phyloP scores from a whole-genome alignment of 2,113 vertebrate species.

The Clinocottus analis region DNA sequence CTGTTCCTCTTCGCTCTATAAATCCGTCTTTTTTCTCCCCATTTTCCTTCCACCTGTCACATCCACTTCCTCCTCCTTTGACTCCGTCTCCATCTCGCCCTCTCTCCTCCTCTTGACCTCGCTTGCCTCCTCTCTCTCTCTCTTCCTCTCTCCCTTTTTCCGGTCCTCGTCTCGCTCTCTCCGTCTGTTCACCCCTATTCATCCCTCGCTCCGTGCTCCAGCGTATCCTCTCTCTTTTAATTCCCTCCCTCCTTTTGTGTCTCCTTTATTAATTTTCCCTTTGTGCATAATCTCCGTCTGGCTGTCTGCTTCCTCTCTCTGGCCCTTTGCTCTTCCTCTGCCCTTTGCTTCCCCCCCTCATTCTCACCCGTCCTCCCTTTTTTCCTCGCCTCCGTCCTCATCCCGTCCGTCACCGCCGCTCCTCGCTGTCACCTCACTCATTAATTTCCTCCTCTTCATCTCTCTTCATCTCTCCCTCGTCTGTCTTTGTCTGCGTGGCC shows the following conservation, averaged over 20 bases:
- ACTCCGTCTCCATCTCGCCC: constrained; percentile 17
- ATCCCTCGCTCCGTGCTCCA: neutral
- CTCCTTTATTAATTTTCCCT: constrained; percentile 37
- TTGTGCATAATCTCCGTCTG: constrained; percentile 32
- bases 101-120: constrained; percentile 1
- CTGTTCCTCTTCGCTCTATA: constrained; percentile 51
- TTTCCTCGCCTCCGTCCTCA: constrained; percentile 11
- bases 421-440: constrained; percentile 23
- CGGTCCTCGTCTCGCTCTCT: neutral
- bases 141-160: neutral
- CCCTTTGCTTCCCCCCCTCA: neutral
- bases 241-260: neutral
- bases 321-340: constrained; percentile 8
- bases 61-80: constrained; percentile 28
- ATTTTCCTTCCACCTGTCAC: constrained; percentile 58
- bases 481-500: constrained; percentile 18
- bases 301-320: constrained; percentile 11
- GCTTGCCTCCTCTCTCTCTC: neutral
- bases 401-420: constrained; percentile 19
- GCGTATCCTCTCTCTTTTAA: neutral
- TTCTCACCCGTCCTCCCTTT: neutral
- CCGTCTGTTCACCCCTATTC: constrained; percentile 12
- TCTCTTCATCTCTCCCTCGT: constrained; percentile 15
- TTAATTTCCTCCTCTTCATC: constrained; percentile 43
- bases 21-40: constrained; percentile 21